Evolutionary conservation across 23 tunicate genomes (phyloP).

Genomic region (Botrylloides violaceus): DNA sequence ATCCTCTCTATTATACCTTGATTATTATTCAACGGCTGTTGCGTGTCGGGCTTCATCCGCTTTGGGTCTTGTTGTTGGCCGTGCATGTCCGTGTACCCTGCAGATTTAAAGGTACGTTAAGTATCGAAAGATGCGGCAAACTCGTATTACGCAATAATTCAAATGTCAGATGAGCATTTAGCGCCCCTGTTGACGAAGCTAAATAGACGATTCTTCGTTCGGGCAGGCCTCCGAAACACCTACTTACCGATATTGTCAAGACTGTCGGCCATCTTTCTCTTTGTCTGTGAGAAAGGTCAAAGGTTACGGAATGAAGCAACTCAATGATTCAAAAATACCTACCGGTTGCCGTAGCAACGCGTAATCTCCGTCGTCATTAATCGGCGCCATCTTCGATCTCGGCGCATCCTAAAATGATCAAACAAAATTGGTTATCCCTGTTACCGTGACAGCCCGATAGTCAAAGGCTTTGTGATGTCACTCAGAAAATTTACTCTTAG

Average conservation of each 20-base stretch:
- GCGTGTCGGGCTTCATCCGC: constrained; percentile 5
- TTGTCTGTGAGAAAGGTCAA: background rate
- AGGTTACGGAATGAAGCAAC: background rate
- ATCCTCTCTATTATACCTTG: constrained; percentile 2
- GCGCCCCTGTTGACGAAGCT: too few species aligned
- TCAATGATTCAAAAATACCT: background rate
- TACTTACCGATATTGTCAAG: background rate
- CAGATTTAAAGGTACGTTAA: background rate
- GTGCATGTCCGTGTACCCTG: constrained; percentile 16
- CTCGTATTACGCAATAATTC: too few species aligned
- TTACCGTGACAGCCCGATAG: too few species aligned
- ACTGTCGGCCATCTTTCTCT: background rate
- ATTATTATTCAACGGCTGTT: background rate
- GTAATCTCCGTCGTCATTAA: background rate
- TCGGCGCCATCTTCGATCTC: background rate
- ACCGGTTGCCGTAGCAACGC: background rate
- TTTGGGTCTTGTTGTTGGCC: constrained; percentile 19
- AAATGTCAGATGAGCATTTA: too few species aligned
- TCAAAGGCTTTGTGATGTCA: too few species aligned
- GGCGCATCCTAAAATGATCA: background rate
- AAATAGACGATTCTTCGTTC: too few species aligned
- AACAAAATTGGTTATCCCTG: too few species aligned
- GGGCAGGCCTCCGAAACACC: too few species aligned
- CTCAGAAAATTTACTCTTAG: too few species aligned
- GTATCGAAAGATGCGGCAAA: background rate